Conservation (phyloP, 1,140 invertebrate species). For the Frieseomelitta varia region DNA sequence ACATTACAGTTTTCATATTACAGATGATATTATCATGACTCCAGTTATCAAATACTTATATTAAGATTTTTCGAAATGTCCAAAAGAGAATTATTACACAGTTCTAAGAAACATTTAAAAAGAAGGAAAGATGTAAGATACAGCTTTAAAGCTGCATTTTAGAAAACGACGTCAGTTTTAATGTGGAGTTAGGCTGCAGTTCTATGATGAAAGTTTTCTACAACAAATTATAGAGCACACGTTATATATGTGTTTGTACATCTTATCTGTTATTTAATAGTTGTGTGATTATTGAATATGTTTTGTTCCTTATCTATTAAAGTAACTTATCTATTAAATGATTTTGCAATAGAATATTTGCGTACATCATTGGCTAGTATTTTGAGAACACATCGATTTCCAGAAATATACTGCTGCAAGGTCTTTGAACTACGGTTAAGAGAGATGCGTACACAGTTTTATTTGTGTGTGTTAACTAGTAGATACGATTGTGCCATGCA, state of each 20-base stretch:
- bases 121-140: background rate
- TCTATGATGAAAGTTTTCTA: background rate
- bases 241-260: background rate
- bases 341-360: background rate
- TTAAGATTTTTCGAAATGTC: background rate
- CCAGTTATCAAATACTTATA: background rate
- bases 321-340: background rate
- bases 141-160: too few relatives aligned
- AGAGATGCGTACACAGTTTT: constrained; percentile 25
- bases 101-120: background rate
- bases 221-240: background rate
- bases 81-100: background rate
- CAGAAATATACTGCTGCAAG: constrained; percentile 61
- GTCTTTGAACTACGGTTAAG: constrained; percentile 61
- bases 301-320: background rate
- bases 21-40: background rate
- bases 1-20: constrained; percentile 8
- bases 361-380: background rate
- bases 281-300: background rate
- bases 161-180: background rate
- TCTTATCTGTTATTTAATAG: background rate
- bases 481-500: background rate
- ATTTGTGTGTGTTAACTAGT: background rate
- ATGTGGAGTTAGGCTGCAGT: background rate
- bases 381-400: constrained; percentile 48